These are phyloP conservation scores for Pomacea maculata DNA, from an alignment of 1,140 invertebrate genomes.

Conservation along the genomic window DNA sequence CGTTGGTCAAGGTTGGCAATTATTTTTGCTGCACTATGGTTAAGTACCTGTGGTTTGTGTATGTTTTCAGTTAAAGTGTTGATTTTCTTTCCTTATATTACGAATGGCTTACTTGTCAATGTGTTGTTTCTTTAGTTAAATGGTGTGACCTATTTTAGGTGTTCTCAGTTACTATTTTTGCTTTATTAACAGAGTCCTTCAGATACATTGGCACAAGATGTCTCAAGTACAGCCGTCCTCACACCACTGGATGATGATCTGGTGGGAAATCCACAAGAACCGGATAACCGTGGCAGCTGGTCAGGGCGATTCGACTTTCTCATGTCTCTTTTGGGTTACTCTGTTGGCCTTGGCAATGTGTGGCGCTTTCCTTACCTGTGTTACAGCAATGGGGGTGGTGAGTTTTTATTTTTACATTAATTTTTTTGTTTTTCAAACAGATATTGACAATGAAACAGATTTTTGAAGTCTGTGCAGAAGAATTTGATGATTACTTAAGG, in stretches of 20 bases:
- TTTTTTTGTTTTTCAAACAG: not conserved
- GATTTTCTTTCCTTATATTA: too few relatives aligned
- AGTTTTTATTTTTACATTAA: slow-evolving; percentile 11
- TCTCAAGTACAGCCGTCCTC: slow-evolving; percentile 59
- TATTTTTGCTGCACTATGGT: too few relatives aligned
- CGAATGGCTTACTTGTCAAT: too few relatives aligned
- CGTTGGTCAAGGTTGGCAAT: too few relatives aligned
- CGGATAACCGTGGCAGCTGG: slow-evolving; percentile 69
- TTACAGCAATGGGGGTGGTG: slow-evolving; percentile 92
- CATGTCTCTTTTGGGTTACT: slow-evolving; percentile 67
- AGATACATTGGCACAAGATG: slow-evolving; percentile 55
- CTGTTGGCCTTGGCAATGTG: slow-evolving; percentile 84
- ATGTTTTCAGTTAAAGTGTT: too few relatives aligned
- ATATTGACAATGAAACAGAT: too few relatives aligned
- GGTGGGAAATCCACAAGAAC: slow-evolving; percentile 71
- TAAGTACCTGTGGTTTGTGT: too few relatives aligned
- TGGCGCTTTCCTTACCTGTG: slow-evolving; percentile 96
- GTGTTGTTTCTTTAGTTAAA: too few relatives aligned
- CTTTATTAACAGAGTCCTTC: slow-evolving; percentile 40
- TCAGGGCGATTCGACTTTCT: slow-evolving; percentile 69
- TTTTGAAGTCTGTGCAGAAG: too few relatives aligned
- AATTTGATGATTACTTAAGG: not conserved
- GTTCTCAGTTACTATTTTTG: not conserved
- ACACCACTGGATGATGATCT: slow-evolving; percentile 57
- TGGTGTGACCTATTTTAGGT: too few relatives aligned